Percentiles rank a stretch among this genome's conserved stretches.
phyloP scores from a whole-genome alignment of 2,113 vertebrate genomes.

The Sorex araneus region DNA sequence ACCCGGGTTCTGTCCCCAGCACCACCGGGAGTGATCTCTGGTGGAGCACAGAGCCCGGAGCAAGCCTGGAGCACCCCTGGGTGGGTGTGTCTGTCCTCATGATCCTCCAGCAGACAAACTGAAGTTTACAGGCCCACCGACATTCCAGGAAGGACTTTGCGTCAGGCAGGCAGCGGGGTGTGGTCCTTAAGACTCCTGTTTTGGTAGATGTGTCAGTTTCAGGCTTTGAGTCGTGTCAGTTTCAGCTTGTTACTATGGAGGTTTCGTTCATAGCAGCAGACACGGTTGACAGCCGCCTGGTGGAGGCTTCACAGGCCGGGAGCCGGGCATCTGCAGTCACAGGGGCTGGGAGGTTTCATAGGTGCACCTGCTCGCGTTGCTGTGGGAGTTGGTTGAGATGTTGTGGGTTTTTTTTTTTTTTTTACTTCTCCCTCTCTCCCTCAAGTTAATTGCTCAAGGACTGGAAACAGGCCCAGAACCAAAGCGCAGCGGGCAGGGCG shows the following conservation, averaged over 20 bases:
- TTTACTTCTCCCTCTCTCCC: not conserved
- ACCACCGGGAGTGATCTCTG: too few relatives aligned
- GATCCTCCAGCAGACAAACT: too few relatives aligned
- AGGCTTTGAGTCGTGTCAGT: not conserved
- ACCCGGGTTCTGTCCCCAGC: too few relatives aligned
- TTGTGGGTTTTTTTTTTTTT: not conserved
- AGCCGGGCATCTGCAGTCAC: not conserved
- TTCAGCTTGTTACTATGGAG: too few relatives aligned
- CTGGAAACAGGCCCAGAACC: too few relatives aligned
- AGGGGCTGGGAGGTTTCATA: slow-evolving; percentile 7
- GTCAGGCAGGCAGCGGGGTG: not conserved
- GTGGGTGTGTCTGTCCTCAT: too few relatives aligned
- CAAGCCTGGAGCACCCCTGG: too few relatives aligned
- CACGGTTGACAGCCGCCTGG: too few relatives aligned
- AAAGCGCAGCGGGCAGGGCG: too few relatives aligned
- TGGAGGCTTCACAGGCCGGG: too few relatives aligned
- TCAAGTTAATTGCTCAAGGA: not conserved
- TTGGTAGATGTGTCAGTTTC: slow-evolving; percentile 37
- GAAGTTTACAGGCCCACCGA: slow-evolving; percentile 57
- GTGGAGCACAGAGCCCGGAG: too few relatives aligned
- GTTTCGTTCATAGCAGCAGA: too few relatives aligned
- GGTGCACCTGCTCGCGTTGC: not conserved
- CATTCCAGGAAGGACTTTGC: slow-evolving; percentile 23
- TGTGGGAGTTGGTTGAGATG: not conserved
- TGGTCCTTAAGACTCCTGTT: not conserved